Evolutionary conservation across 2,113 vertebrate species (phyloP).

Genomic region (Ceyx melanurus): DNA sequence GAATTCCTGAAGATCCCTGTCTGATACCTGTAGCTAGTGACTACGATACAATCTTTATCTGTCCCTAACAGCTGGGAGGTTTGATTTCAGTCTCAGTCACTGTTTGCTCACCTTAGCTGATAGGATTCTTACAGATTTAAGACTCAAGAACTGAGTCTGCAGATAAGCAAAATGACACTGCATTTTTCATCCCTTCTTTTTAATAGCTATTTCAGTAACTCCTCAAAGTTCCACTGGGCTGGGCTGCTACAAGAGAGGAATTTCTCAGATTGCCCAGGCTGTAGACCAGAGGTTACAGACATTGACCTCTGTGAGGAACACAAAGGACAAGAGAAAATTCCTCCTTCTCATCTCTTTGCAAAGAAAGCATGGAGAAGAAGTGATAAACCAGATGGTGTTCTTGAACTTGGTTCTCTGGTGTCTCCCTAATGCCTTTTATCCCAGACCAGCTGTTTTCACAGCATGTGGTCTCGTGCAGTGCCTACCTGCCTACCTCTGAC

Average conservation of each 20-base stretch:
- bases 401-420: background rate
- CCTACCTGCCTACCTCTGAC: background rate
- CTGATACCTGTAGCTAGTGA: background rate
- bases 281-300: background rate
- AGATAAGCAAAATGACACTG: slow-evolving; percentile 35
- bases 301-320: background rate
- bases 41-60: background rate
- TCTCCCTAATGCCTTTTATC: background rate
- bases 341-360: background rate
- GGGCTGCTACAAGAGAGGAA: background rate
- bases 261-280: background rate
- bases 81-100: background rate
- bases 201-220: background rate
- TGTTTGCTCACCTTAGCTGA: slow-evolving; percentile 7
- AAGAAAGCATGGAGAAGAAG: background rate
- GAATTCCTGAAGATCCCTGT: background rate
- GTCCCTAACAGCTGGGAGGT: background rate
- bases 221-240: background rate
- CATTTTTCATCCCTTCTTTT: background rate
- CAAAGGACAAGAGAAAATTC: background rate
- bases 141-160: background rate
- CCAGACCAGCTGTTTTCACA: background rate
- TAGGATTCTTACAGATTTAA: background rate
- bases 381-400: background rate
- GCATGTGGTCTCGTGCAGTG: background rate